These are phyloP conservation scores for Notarius quadriscutis DNA, from an alignment of 2,113 vertebrate species.

Conservation along the genomic window DNA sequence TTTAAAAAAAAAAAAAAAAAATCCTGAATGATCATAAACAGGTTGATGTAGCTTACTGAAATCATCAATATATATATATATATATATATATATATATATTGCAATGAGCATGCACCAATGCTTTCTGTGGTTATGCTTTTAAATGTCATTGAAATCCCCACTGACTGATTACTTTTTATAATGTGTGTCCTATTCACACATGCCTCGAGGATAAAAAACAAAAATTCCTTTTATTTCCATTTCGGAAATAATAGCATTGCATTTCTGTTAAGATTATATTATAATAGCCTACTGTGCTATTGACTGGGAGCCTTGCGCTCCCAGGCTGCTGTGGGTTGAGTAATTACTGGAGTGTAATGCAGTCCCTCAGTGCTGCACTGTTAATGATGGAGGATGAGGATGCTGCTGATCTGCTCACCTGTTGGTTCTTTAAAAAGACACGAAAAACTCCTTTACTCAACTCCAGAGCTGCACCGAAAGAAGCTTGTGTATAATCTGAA, in stretches of 20 bases:
- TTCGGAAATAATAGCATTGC: not conserved
- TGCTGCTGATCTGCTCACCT: constrained; percentile 42
- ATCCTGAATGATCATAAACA: not conserved
- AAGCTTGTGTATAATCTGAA: not conserved
- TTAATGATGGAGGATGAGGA: constrained; percentile 25
- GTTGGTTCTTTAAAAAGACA: constrained; percentile 32
- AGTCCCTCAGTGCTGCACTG: constrained; percentile 18
- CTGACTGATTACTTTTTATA: not conserved
- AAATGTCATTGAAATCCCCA: not conserved
- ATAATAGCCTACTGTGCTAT: not conserved
- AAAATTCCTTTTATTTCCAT: not conserved
- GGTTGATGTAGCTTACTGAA: not conserved
- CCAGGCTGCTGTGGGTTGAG: not conserved
- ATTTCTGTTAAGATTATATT: not conserved
- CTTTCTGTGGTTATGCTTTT: not conserved
- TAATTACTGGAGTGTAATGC: constrained; percentile 24
- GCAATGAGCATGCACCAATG: not conserved
- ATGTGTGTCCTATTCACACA: not conserved
- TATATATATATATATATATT: not conserved
- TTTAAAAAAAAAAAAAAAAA: not conserved
- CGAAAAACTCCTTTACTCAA: not conserved
- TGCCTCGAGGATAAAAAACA: not conserved
- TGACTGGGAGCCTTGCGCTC: not conserved
- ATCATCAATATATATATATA: not conserved
- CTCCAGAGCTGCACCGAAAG: not conserved